Evolutionary conservation across 1,140 invertebrate genomes (phyloP), one percentile per base, ranked within the genome.

Genomic region (Littorina saxatilis): DNA sequence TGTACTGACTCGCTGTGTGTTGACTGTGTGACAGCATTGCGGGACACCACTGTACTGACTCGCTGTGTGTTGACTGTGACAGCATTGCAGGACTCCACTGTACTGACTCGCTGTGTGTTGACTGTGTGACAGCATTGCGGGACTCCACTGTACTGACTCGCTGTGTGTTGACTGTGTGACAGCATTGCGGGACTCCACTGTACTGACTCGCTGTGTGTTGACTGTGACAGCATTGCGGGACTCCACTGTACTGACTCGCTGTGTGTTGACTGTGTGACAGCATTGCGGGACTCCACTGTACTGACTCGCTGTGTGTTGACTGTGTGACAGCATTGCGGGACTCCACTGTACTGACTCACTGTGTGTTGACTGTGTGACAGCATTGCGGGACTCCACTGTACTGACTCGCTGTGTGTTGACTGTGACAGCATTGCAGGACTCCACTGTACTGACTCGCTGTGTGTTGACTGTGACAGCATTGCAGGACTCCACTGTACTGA

Each of bases 341-440:
- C 47, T 9, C 20, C 47, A 50, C 47, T 50, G 47, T 73, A 40
- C 40, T 83, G 13, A n/a, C n/a, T n/a, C n/a, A n/a, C n/a, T n/a
- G n/a, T n/a, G n/a, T n/a, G n/a, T n/a, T n/a, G n/a, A n/a, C n/a
- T n/a, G n/a, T n/a, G n/a, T n/a, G n/a, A n/a, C n/a, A n/a, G n/a
- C n/a, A n/a, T n/a, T n/a, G n/a, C n/a, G n/a, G n/a, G n/a, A n/a
- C n/a, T n/a, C n/a, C n/a, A n/a, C n/a, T n/a, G n/a, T n/a, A n/a
- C n/a, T n/a, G n/a, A n/a, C n/a, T n/a, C n/a, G n/a, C n/a, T n/a
- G n/a, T n/a, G n/a, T n/a, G n/a, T n/a, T n/a, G n/a, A n/a, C n/a
- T n/a, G n/a, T n/a, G n/a, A n/a, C n/a, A n/a, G n/a, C n/a, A n/a
- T n/a, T n/a, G n/a, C n/a, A n/a, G n/a, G n/a, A n/a, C n/a, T n/a